Base-by-base conservation (phyloP, 2,888 invertebrate species). In the Metellina segmentata region DNA sequence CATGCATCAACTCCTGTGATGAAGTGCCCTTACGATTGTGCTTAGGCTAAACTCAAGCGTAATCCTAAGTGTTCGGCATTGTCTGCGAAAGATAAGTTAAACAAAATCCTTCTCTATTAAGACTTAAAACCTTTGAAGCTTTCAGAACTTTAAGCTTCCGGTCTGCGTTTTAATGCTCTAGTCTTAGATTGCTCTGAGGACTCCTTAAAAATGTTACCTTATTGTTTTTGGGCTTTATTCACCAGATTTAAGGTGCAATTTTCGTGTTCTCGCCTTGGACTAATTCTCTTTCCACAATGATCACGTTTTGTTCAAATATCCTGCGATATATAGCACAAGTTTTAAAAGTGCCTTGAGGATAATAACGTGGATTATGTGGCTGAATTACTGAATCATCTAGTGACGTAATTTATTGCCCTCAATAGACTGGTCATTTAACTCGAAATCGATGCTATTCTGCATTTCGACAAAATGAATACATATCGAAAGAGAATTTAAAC, bases 111-210 rank as follows among this genome's bases (percentile, higher is more conserved):
- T 52, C 20, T 75, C 82, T 81, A 88, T 88, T 88, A 88, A 88
- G 88, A 74, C 88, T 89, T 89, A 71, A 89, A 89, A 82, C 89
- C 89, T 89, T 61, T 52, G 81, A 81, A 89, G 78, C 88, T 74
- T 81, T 20, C 48, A 81, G 69, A 81, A 81, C 19, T 79, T 71
- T 16, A 88, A 88, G 72, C 20, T 72, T 72, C 49, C 16, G 70
- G 48, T 77, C n/a, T 34, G 52, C 53, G n/a, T 52, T 77, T 89
- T 75, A 72, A 81, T 69, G 71, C 19, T 69, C 49, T 71, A 74
- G 49, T 48, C 74, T 87, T 20, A 77, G 69, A 51, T 61, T 77
- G 89, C 74, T 79, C 48, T 13, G 9, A 82, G 34, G 34, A 69
- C 69, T 82, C 51, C 70, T 13, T 20, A 89, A 77, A 89, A 70